These are phyloP conservation scores for Microctonus brassicae DNA, from an alignment of 2,888 invertebrate genomes.

Conservation along the genomic window DNA sequence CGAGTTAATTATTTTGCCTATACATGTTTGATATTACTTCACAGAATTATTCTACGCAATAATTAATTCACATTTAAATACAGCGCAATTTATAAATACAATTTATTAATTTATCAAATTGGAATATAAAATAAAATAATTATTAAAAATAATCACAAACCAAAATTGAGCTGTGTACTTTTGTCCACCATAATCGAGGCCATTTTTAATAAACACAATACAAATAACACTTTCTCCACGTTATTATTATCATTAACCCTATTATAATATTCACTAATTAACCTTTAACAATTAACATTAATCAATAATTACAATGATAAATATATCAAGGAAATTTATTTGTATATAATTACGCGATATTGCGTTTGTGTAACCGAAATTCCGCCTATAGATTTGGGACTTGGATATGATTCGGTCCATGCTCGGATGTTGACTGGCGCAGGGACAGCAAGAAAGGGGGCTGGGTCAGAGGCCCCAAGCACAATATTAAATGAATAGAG, in stretches of 20 bases:
- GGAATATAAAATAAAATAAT: too few species aligned
- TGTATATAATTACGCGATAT: background rate
- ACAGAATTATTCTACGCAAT: too few species aligned
- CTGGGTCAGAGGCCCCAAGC: slow-evolving; percentile 56
- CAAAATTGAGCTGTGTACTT: background rate
- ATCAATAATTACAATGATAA: too few species aligned
- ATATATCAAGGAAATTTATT: background rate
- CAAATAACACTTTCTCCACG: background rate
- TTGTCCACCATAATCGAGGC: background rate
- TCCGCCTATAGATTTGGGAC: slow-evolving; percentile 18
- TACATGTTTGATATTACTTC: too few species aligned
- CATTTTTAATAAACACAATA: background rate
- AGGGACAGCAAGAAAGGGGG: slow-evolving; percentile 45
- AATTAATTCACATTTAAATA: too few species aligned
- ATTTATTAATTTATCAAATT: too few species aligned
- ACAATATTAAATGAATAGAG: slow-evolving; percentile 68
- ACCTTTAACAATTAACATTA: too few species aligned
- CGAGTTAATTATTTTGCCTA: too few species aligned
- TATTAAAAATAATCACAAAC: background rate
- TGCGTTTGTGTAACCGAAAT: slow-evolving; percentile 29
- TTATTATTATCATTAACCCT: too few species aligned
- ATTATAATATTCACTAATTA: too few species aligned
- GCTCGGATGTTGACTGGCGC: slow-evolving; percentile 67
- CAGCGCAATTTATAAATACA: too few species aligned
- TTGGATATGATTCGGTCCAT: slow-evolving; percentile 59